Evolutionary conservation across 1,140 invertebrate species (phyloP).

Genomic region (Drosophila subobscura): DNA sequence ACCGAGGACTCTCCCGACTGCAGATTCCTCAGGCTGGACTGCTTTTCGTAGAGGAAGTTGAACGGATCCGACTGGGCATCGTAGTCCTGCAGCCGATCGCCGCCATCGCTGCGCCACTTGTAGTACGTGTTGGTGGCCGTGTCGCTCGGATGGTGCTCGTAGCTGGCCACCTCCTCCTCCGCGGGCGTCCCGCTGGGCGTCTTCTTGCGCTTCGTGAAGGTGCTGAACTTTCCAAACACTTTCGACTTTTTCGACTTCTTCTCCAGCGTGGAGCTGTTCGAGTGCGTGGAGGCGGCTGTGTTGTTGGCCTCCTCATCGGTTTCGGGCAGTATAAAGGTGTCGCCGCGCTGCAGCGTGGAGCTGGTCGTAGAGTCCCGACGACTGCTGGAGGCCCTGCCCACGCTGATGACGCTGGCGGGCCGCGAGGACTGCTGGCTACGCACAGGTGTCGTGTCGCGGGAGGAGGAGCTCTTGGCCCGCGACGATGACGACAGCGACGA

Average conservation of each 20-base stretch:
- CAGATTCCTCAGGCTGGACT: conserved; percentile 54
- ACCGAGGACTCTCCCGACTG: conserved; percentile 16
- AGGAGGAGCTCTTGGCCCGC: conserved; percentile 69
- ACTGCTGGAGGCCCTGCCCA: background rate
- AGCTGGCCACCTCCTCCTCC: conserved; percentile 60
- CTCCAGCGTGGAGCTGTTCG: conserved; percentile 72
- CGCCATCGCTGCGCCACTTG: conserved; percentile 76
- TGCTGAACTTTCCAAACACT: conserved; percentile 79
- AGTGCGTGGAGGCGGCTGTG: too few species aligned
- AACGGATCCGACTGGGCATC: conserved; percentile 78
- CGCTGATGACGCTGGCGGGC: conserved; percentile 69
- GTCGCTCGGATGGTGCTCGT: conserved; percentile 79
- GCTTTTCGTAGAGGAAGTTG: conserved; percentile 79
- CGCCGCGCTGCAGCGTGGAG: conserved; percentile 70
- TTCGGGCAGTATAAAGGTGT: conserved; percentile 71
- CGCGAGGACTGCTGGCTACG: conserved; percentile 50
- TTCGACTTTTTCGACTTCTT: conserved; percentile 81
- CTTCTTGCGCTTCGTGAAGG: conserved; percentile 80
- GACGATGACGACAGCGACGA: conserved; percentile 71
- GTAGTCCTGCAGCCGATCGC: conserved; percentile 69
- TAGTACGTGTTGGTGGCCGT: conserved; percentile 81
- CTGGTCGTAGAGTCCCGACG: conserved; percentile 67
- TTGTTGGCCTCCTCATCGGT: conserved; percentile 53
- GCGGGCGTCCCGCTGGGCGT: conserved; percentile 51
- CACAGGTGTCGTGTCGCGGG: conserved; percentile 78